Evolutionary conservation across 2,113 vertebrate species (phyloP).

Genomic region (Odontophorus gujanensis): DNA sequence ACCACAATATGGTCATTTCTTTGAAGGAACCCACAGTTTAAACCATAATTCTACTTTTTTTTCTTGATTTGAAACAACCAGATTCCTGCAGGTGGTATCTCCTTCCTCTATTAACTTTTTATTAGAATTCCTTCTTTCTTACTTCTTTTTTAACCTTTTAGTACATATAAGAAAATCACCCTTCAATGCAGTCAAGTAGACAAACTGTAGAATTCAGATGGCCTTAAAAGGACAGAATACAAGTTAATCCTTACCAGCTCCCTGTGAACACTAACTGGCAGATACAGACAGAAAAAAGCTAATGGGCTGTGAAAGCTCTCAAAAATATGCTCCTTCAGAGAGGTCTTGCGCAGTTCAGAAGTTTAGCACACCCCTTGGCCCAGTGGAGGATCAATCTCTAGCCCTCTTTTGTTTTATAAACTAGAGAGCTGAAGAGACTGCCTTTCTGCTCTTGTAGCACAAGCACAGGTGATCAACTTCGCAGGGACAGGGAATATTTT

Average conservation of each 20-base stretch:
- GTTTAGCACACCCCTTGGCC: not conserved
- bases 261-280: not conserved
- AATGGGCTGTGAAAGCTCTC: not conserved
- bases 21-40: not conserved
- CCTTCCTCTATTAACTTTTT: not conserved
- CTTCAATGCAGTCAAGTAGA: not conserved
- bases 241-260: not conserved
- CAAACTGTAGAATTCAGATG: not conserved
- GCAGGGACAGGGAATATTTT: not conserved
- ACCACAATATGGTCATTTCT: not conserved
- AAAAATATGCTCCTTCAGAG: accelerated
- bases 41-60: not conserved
- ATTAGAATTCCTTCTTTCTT: not conserved
- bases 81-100: not conserved
- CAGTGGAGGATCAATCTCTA: not conserved
- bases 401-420: not conserved
- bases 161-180: not conserved
- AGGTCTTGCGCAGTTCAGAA: not conserved
- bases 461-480: not conserved
- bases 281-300: not conserved
- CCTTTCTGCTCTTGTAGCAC: not conserved
- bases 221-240: not conserved
- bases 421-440: not conserved
- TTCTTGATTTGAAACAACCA: not conserved
- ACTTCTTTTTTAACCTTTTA: not conserved